Evolutionary conservation across 2,113 vertebrate genomes (phyloP), one percentile per base, ranked within the genome.

Genomic region (Leptodactylus fuscus): DNA sequence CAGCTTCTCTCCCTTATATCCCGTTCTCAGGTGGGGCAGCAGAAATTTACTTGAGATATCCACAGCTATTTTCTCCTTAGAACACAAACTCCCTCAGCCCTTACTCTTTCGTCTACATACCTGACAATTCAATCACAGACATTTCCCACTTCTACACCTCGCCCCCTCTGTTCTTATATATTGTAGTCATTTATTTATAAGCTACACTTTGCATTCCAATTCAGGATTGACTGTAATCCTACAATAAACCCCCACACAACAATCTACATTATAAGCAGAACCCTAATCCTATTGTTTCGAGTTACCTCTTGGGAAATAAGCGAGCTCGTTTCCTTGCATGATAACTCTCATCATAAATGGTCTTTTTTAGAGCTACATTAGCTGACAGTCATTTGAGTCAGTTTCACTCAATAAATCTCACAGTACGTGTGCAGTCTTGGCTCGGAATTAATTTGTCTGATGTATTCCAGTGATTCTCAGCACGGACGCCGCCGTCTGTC

Each of bases 371-470:
- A 27, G 82, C 82, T 75, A 75, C 82, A 83, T 83, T 83, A 83
- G 70, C 71, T 29, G 71, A 60, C 70, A 76, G 53, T 48, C 53
- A 83, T 83, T 83, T 32, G 51, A 83, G 82, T 60, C 82, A 60
- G 69, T 83, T 44, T 83, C 82, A 46, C 82, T 83, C 70, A 62
- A 75, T 83, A 75, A 74, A 83, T 83, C 82, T 83, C 36, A 32
- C 70, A 55, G 38, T 55, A 83, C 82, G 70, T 60, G 82, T 48
- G 18, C 81, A 70, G n/a, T 53, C 62, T 49, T 70, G 41, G 11
- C 49, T 38, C 32, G 24, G 83, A 85, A 79, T 55, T 69, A 38
- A 79, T 78, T 78, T 79, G 75, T 49, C 75, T 69, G 60, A 85
- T 79, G 18, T 18, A 85, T 38, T 53, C 71, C 36, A 24, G 29